Evolutionary conservation across 2,797 vertebrate genomes (phyloP).

Genomic region (Lepus oiostolus): DNA sequence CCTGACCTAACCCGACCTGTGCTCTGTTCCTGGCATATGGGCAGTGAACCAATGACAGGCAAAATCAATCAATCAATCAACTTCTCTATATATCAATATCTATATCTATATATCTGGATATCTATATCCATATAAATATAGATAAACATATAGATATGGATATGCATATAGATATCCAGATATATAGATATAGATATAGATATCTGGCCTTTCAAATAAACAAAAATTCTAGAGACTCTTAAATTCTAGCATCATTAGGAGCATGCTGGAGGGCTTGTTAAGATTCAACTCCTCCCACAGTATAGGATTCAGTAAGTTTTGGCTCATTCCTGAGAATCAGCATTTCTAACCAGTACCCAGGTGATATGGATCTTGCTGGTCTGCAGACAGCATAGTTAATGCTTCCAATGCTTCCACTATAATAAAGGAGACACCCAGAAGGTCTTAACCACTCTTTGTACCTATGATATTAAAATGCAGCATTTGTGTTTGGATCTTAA

Average conservation of each 20-base stretch:
- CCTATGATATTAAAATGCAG: neutral
- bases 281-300: neutral
- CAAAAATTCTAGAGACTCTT: constrained; percentile 14
- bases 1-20: no score
- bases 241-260: neutral
- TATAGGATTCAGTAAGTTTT: neutral
- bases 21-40: no score
- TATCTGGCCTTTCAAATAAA: no score
- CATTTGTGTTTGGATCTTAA: neutral
- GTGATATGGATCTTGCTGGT: neutral
- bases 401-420: neutral
- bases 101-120: no score
- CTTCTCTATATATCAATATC: no score
- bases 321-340: neutral
- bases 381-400: neutral
- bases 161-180: no score
- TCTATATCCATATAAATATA: no score
- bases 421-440: neutral
- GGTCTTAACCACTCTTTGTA: neutral
- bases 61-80: no score
- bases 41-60: no score
- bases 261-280: neutral
- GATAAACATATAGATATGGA: no score
- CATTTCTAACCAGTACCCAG: neutral
- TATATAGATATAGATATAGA: no score